phyloP scores from a whole-genome alignment of 2,888 invertebrate genomes.

The Chloroclysta siterata region DNA sequence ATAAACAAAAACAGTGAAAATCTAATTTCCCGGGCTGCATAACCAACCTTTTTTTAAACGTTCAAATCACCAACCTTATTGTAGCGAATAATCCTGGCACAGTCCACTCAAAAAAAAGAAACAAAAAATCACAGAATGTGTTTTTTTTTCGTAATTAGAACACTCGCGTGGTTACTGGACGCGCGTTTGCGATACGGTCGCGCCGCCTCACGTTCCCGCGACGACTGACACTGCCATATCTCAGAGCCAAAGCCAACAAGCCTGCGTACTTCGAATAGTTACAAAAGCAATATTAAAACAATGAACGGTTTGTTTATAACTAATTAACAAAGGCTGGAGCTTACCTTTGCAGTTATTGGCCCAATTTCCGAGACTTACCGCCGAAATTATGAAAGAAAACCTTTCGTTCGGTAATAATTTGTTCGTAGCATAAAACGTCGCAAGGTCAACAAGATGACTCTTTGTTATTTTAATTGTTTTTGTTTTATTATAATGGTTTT shows the following conservation, averaged over 20 bases:
- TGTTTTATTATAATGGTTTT: slow-evolving; percentile 28
- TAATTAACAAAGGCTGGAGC: slow-evolving; percentile 48
- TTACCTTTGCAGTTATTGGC: slow-evolving; percentile 37
- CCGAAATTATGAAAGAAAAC: slow-evolving; percentile 31
- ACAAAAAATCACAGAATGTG: slow-evolving; percentile 58
- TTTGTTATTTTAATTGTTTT: slow-evolving; percentile 38
- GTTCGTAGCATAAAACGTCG: neutral
- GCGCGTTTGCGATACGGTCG: slow-evolving; percentile 53
- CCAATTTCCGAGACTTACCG: slow-evolving; percentile 26
- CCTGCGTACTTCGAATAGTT: slow-evolving; percentile 20
- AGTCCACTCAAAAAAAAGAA: slow-evolving; percentile 61
- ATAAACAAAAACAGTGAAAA: slow-evolving; percentile 39
- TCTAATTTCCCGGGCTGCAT: slow-evolving; percentile 14
- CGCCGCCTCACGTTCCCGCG: slow-evolving; percentile 52
- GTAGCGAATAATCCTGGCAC: slow-evolving; percentile 68
- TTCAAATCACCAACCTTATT: slow-evolving; percentile 44
- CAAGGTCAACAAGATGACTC: slow-evolving; percentile 39
- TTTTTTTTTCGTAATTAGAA: slow-evolving; percentile 55
- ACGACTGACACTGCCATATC: slow-evolving; percentile 49
- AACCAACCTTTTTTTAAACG: slow-evolving; percentile 5
- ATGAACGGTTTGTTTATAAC: slow-evolving; percentile 57
- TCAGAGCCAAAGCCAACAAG: slow-evolving; percentile 9
- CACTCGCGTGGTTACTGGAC: slow-evolving; percentile 66
- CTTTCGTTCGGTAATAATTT: slow-evolving; percentile 9
- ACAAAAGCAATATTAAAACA: slow-evolving; percentile 47